Evolutionary conservation across 2,797 vertebrate genomes (phyloP).

Genomic region (Uromys caudimaculatus): DNA sequence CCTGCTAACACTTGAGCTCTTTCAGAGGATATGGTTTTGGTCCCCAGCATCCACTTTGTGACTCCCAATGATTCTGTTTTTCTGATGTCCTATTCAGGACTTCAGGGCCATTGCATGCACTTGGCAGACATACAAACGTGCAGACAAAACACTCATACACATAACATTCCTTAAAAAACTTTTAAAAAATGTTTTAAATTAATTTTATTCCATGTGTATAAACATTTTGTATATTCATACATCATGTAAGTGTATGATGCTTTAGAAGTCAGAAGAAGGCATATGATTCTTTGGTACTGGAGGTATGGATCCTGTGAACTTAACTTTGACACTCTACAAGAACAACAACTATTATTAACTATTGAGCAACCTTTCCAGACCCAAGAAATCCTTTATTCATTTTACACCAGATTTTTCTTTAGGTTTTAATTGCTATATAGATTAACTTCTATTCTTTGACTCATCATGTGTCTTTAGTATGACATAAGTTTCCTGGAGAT

Average conservation of each 20-base stretch:
- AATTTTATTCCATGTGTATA: not conserved
- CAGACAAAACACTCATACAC: not conserved
- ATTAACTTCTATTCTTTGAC: not conserved
- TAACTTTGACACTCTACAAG: too few relatives aligned
- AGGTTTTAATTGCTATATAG: not conserved
- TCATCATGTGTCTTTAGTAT: not conserved
- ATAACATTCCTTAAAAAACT: not conserved
- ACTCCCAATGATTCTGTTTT: not conserved
- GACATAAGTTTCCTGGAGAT: not conserved
- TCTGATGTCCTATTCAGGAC: not conserved
- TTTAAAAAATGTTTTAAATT: not conserved
- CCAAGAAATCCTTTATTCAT: not conserved
- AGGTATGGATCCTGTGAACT: not conserved
- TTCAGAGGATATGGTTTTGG: too few relatives aligned
- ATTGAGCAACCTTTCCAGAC: not conserved
- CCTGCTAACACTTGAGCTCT: not conserved
- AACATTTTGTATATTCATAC: not conserved
- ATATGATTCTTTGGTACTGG: not conserved
- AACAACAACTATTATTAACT: not conserved
- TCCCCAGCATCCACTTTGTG: not conserved
- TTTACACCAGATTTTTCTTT: not conserved
- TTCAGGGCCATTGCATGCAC: not conserved
- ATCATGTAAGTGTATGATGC: not conserved
- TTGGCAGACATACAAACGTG: not conserved
- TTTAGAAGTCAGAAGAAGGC: not conserved